A percentile compares a stretch with the other conserved stretches of the same genome.
phyloP scores from a whole-genome alignment of 2,888 invertebrate species.

The Mylabris sibirica region DNA sequence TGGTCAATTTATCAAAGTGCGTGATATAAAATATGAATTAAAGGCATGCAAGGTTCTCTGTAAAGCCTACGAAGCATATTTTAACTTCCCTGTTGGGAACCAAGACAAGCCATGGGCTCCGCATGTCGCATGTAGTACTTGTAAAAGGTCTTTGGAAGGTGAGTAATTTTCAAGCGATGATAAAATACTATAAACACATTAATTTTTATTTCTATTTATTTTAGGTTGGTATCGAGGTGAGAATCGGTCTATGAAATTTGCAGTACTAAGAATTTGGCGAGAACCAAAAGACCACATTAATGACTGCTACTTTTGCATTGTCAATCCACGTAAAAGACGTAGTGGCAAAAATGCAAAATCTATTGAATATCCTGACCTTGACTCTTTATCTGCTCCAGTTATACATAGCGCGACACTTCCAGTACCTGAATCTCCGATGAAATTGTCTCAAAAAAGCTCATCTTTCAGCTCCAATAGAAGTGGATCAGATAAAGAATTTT shows the following conservation, averaged over 20 bases:
- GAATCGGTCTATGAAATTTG: conserved; percentile 41
- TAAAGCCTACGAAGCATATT: conserved; percentile 40
- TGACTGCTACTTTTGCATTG: conserved; percentile 51
- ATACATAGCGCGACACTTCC: no score
- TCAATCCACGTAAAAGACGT: conserved; percentile 29
- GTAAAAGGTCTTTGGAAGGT: no score
- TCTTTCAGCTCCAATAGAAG: not conserved
- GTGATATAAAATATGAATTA: conserved; percentile 36
- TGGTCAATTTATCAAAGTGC: conserved; percentile 35
- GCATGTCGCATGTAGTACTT: conserved; percentile 38
- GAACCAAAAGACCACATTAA: conserved; percentile 47
- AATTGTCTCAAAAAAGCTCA: no score
- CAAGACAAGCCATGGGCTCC: conserved; percentile 42
- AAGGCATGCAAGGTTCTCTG: conserved; percentile 31
- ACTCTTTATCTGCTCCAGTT: no score
- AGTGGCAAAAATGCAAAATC: not conserved
- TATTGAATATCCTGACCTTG: no score
- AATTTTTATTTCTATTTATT: conserved; percentile 26
- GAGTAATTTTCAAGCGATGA: no score
- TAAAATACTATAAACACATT: conserved; percentile 6
- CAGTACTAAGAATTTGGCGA: conserved; percentile 45
- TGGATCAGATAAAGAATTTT: not conserved
- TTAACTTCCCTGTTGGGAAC: conserved; percentile 28
- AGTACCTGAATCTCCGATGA: not conserved
- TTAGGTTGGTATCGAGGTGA: conserved; percentile 19